Evolutionary conservation across 2,888 invertebrate species (phyloP).

Genomic region (Asteroscopus sphinx): DNA sequence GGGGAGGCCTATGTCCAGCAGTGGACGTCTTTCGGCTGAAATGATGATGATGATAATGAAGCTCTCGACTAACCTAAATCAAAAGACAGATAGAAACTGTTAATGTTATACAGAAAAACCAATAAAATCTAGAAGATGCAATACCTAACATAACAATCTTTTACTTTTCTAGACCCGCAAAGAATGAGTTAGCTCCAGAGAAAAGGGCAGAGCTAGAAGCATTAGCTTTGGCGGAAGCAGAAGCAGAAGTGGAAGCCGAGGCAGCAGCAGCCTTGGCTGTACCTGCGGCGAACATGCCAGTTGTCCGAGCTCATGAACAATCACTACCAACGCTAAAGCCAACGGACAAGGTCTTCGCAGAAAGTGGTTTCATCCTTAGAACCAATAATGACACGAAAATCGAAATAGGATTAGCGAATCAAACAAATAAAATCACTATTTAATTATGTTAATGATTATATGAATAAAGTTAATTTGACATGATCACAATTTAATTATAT

Average conservation of each 20-base stretch:
- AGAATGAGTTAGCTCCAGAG: conserved; percentile 62
- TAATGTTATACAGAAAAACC: too few relatives aligned
- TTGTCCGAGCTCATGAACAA: conserved; percentile 57
- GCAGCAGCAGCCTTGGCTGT: conserved; percentile 14
- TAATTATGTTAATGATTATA: conserved; percentile 25
- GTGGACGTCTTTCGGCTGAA: too few relatives aligned
- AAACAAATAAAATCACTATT: conserved; percentile 30
- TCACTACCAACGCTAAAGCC: conserved; percentile 49
- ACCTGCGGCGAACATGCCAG: conserved; percentile 23
- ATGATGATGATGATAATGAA: too few relatives aligned
- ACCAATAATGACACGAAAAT: conserved; percentile 57
- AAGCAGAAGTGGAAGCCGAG: conserved; percentile 21
- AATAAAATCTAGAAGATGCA: background rate
- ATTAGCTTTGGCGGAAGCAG: conserved; percentile 33
- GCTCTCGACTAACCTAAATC: too few relatives aligned
- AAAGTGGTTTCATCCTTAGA: conserved; percentile 73
- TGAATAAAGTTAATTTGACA: conserved; percentile 26
- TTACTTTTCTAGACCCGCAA: conserved; percentile 68
- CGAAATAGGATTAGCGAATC: conserved; percentile 22
- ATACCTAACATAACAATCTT: background rate
- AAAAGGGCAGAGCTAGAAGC: conserved; percentile 35
- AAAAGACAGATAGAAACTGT: too few relatives aligned
- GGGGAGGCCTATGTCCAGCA: too few relatives aligned
- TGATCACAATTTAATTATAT: too few relatives aligned
- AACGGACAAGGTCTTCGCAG: conserved; percentile 71